Base-by-base conservation (phyloP, 2,888 invertebrate genomes). In the Tetropium fuscum region DNA sequence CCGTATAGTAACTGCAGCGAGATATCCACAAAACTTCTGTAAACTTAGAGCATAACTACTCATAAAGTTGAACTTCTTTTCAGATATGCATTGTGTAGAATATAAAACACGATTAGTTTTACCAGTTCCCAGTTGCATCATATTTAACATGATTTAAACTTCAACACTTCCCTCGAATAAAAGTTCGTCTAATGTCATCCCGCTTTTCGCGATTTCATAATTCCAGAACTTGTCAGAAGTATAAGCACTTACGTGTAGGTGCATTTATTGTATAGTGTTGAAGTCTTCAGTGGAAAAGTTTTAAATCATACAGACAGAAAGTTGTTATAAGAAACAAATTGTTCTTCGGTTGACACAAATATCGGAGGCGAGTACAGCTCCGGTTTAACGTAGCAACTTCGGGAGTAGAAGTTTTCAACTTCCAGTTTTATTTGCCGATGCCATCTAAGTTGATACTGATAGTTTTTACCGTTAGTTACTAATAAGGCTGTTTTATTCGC, bases 271-370 rank as follows among this genome's bases (percentile, higher is more conserved):
- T 27, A 16, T 18, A 22, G 11, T 11, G 36, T 48, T 16, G 44
- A 18, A 27, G 15, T 16, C 27, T 44, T 18, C 25, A 1, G 5
- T 8, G 19, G 22, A 19, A 48, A 48, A 36, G 22, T 48, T 48
- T 20, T 48, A 48, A 36, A 48, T 36, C 48, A 30, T 13, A 48
- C 48, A 18, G 36, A 34, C 36, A 20, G 20, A 22, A 36, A 48
- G 22, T 36, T 36, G 20, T 48, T 38, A 19, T 43, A 55, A 55
- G 51, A 55, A 45, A 60, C 59, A 55, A 55, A 60, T 60, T 55
- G 54, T 41, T 43, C 51, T 55, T 34, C 10, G 36, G 49, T 45
- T 44, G 59, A 49, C 54, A 54, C 53, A 54, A 59, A 59, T 54
- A 54, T 49, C 16, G 30, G 44, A 51, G 57, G 34, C 47, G 22